A percentile compares a stretch with the other conserved stretches of the same genome.
Conservation (phyloP, 2,888 invertebrate genomes). For the Synergus gifuensis region DNA sequence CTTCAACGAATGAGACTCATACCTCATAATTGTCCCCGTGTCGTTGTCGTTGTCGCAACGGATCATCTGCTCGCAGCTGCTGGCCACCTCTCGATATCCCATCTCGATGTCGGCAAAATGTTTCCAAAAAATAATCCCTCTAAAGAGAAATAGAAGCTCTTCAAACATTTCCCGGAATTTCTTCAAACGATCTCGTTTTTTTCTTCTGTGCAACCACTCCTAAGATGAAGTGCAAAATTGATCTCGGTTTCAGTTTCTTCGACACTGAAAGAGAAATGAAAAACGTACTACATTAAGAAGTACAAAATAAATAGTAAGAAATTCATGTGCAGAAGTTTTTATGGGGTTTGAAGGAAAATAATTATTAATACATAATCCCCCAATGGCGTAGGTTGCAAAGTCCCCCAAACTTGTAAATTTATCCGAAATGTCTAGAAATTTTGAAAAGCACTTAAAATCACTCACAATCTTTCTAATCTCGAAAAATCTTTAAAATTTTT, state of each 20-base stretch:
- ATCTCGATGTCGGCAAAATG: constrained; percentile 40
- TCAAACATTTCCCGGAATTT: constrained; percentile 26
- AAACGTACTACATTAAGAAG: too few relatives aligned
- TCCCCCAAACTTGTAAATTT: too few relatives aligned
- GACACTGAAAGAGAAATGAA: background rate
- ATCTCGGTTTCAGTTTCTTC: background rate
- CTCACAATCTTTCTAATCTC: too few relatives aligned
- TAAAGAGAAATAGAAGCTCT: constrained; percentile 17
- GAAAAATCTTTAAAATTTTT: too few relatives aligned
- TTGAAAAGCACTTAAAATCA: too few relatives aligned
- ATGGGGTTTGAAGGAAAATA: too few relatives aligned
- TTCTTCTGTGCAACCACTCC: background rate
- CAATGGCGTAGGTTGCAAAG: too few relatives aligned
- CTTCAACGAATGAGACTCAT: constrained; percentile 58
- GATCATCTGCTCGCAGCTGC: constrained; percentile 69
- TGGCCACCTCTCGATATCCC: constrained; percentile 50
- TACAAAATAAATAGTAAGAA: too few relatives aligned
- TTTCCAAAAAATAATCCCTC: constrained; percentile 35
- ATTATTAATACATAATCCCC: too few relatives aligned
- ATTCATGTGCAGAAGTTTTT: too few relatives aligned
- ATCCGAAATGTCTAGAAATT: too few relatives aligned
- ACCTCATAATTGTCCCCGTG: constrained; percentile 62
- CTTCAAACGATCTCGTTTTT: constrained; percentile 15
- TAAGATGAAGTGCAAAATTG: background rate
- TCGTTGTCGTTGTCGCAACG: constrained; percentile 65